phyloP scores from a whole-genome alignment of 2,113 vertebrate species.

The Cheilinus undulatus region DNA sequence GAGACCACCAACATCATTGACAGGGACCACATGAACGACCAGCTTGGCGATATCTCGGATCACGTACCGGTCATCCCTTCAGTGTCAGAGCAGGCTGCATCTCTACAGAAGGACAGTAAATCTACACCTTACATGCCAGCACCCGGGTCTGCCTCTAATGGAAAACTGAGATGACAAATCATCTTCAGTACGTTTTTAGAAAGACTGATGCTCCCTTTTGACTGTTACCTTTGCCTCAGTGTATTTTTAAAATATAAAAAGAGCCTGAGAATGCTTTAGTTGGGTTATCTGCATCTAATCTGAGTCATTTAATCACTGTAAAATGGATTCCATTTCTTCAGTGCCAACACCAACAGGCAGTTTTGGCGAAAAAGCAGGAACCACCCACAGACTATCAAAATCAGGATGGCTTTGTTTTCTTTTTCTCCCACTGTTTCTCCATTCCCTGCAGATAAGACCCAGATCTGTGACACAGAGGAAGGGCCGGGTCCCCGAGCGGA shows the following conservation, averaged over 20 bases:
- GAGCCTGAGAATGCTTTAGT: slow-evolving; percentile 4
- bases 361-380: slow-evolving; percentile 29
- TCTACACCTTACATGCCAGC: slow-evolving; percentile 60
- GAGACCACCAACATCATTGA: slow-evolving; percentile 89
- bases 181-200: slow-evolving; percentile 6
- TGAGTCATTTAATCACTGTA: slow-evolving; percentile 4
- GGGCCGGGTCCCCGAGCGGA: slow-evolving; percentile 46
- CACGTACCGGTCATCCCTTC: slow-evolving; percentile 85
- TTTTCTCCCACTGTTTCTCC: slow-evolving; percentile 21
- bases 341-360: slow-evolving; percentile 57
- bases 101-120: slow-evolving; percentile 83
- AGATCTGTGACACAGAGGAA: slow-evolving; percentile 55
- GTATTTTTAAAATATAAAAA: neutral
- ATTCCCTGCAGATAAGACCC: slow-evolving; percentile 54
- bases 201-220: neutral
- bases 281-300: slow-evolving; percentile 11
- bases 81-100: slow-evolving; percentile 88
- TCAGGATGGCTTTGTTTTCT: slow-evolving; percentile 57
- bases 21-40: slow-evolving; percentile 73
- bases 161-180: slow-evolving; percentile 67
- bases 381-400: slow-evolving; percentile 50
- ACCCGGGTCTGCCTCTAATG: slow-evolving; percentile 44
- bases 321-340: slow-evolving; percentile 10
- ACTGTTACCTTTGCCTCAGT: neutral
- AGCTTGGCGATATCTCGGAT: slow-evolving; percentile 7